Evolutionary conservation across 2,113 vertebrate species (phyloP).

Genomic region (Lepus europaeus): DNA sequence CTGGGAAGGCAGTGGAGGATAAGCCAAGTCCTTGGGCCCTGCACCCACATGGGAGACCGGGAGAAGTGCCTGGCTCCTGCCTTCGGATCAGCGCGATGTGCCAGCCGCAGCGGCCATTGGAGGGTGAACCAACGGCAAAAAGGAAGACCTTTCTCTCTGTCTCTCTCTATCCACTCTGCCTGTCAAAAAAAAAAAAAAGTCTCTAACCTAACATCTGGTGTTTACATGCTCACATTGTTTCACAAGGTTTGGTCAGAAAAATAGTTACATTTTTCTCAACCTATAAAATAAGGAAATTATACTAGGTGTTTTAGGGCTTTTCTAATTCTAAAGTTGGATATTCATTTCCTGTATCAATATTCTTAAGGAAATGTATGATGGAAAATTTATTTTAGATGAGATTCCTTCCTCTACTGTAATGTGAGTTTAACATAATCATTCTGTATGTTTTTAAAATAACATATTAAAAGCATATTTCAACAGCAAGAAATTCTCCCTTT

Average conservation of each 20-base stretch:
- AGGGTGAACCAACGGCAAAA: too few species aligned
- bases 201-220: background rate
- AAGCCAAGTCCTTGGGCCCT: too few species aligned
- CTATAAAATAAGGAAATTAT: background rate
- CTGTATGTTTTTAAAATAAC: conserved; percentile 15
- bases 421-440: conserved; percentile 43
- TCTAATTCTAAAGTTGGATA: conserved; percentile 29
- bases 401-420: conserved; percentile 51
- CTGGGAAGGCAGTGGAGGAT: too few species aligned
- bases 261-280: background rate
- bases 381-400: conserved; percentile 41
- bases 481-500: conserved; percentile 26
- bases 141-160: too few species aligned
- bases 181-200: background rate
- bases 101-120: too few species aligned
- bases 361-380: background rate
- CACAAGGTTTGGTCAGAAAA: conserved; percentile 14
- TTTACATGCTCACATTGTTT: conserved; percentile 10
- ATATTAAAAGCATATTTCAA: background rate
- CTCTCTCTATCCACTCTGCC: too few species aligned
- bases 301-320: background rate
- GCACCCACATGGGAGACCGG: too few species aligned
- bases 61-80: too few species aligned
- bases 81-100: too few species aligned
- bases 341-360: conserved; percentile 40